Percentiles rank a stretch among this genome's conserved stretches.
These are phyloP conservation scores for Tetramorium alpestre DNA, from an alignment of 1,140 invertebrate genomes.

Conservation along the genomic window DNA sequence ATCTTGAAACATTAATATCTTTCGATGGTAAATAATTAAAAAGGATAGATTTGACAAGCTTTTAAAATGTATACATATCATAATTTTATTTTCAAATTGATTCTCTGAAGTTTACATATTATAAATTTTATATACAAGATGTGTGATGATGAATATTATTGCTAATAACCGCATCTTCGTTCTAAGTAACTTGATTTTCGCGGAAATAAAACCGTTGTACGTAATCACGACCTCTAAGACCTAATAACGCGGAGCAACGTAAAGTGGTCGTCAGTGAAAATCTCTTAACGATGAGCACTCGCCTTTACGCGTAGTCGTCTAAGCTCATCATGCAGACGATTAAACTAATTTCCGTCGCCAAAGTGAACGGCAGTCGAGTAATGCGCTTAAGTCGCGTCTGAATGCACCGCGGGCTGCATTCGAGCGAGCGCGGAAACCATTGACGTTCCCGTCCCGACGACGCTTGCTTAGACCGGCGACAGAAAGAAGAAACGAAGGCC, in stretches of 20 bases:
- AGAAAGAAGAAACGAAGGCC: constrained; percentile 65
- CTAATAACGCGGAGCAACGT: not conserved
- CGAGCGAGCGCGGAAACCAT: not conserved
- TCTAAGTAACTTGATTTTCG: not conserved
- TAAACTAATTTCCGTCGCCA: constrained; percentile 40
- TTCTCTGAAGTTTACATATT: not conserved
- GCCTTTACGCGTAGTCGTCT: not conserved
- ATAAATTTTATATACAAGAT: no score
- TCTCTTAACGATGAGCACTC: not conserved
- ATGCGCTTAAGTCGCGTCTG: constrained; percentile 33
- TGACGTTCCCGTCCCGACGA: not conserved
- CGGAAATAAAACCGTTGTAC: not conserved
- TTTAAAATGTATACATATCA: not conserved
- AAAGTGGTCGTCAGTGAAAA: constrained; percentile 10
- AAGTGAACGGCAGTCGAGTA: constrained; percentile 10
- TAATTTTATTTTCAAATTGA: not conserved
- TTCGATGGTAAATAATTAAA: not conserved
- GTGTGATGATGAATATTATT: not conserved
- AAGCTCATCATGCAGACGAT: constrained; percentile 37
- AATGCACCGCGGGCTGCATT: not conserved
- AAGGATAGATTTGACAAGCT: not conserved
- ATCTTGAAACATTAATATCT: not conserved
- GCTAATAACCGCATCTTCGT: not conserved
- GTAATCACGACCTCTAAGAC: not conserved
- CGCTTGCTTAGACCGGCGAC: constrained; percentile 53